Evolutionary conservation across 2,113 vertebrate species (phyloP), one percentile per base, ranked within the genome.

Genomic region (Sapayoa aenigma): DNA sequence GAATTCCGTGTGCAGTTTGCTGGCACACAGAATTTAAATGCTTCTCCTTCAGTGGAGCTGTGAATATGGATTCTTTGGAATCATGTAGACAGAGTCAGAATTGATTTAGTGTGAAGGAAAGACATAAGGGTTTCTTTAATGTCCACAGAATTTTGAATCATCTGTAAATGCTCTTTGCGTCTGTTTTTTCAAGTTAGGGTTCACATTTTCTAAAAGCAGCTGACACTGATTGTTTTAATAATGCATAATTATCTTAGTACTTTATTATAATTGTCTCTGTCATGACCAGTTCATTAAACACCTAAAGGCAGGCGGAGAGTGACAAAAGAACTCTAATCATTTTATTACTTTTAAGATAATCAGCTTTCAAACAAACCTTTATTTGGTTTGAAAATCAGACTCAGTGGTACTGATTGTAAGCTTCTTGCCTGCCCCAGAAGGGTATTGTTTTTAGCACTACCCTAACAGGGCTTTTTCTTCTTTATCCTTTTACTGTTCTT

Each of bases 331-430:
- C 90, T 93, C 63, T 85, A 92, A 85, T 90, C 1, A 33, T 56
- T 91, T 78, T 53, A 72, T 95, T 90, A 75, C 60, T 86, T 91
- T 60, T 75, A 87, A 84, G 84, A 82, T 94, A 75, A 95, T 94
- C 31, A 65, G 33, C 71, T 87, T 84, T 89, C 66, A 94, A 87
- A 80, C 42, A 94, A 74, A 76, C 49, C 35, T 75, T 67, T 56
- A 18, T 84, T 88, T 86, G 62, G 35, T 65, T 91, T 76, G 33
- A 92, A 16, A 78, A 52, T 55, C 59, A 37, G 46, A 62, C 25
- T 90, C 31, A 6, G 5, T 69, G 41, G 13, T 76, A 56, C 46
- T 65, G n/a, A 31, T 10, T 72, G 21, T 47, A 62, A 55, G 24
- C 9, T 22, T 65, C 37, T 78, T 77, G 58, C 31, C 66, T 85